Evolutionary conservation across 2,797 vertebrate species (phyloP), one percentile per base, ranked within the genome.

Genomic region (Acanthurus tractus): DNA sequence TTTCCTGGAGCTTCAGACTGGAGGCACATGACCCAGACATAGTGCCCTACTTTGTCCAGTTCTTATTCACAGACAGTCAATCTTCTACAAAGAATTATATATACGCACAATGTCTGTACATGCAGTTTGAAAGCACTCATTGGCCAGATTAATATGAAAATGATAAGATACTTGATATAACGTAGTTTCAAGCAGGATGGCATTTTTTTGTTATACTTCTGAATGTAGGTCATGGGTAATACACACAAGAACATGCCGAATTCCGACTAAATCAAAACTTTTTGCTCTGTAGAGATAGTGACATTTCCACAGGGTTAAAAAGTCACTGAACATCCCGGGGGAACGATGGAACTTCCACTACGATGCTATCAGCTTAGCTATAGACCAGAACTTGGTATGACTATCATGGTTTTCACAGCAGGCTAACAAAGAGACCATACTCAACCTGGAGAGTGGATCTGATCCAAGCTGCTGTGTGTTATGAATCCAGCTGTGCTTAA

Each of bases 401-500:
- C 66, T 48, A 70, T 83, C 66, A 23, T 49, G 70, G 63, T 82
- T 90, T 88, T 87, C 84, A 78, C 85, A 87, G 86, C 81, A 59
- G 81, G 81, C 13, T 49, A 40, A 55, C 58, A 29, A 65, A 68
- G 68, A 78, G 71, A 69, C 76, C 58, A 68, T 78, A 67, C 59
- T 77, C 71, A 74, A 70, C 66, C 13, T 44, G 69, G 63, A 73
- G 44, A 70, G 67, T 45, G 68, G 76, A 81, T 90, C 68, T 82
- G 45, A 75, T 67, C 75, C 80, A 54, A 36, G 36, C 71, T 44
- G 59, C 64, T 74, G 70, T 69, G 76, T 91, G 89, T 81, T 91
- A 49, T 81, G 79, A 90, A 68, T 89, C 89, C 86, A 88, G 82
- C 87, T 89, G 90, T 81, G 81, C 66, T 29, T 62, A 36, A 86